Base-by-base conservation (phyloP, 2,888 invertebrate species). In the Axea sp. region DNA sequence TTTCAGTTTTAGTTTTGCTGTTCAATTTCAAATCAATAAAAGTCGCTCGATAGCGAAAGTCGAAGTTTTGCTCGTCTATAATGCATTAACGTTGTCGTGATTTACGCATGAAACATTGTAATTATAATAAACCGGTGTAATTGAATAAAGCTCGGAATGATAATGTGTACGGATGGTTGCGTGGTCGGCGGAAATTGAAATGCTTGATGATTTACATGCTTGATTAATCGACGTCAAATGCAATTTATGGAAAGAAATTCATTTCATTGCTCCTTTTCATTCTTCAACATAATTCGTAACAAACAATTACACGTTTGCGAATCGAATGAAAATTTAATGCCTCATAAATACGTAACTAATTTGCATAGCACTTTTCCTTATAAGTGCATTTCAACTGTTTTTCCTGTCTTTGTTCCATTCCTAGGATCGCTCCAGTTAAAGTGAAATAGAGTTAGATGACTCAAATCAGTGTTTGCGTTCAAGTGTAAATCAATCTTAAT, bases 171-270 rank as follows among this genome's bases (percentile, higher is more conserved):
- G 30, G 37, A 17, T 35, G 39, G 43, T 43, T 64, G 53, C 53
- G 64, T 19, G 53, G 64, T 28, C 64, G 19, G 1, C 43, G 43
- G 53, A 64, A 53, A 64, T 53, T 53, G 53, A 41, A 62, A 62
- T 30, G 47, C 60, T 39, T 17, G 15, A 49, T 31, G 49, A 62
- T 53, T 64, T 64, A 28, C 26, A 64, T 4, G 64, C 12, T 45
- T 53, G 43, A 43, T 53, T 64, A 64, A 53, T 51, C 8, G 41
- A 62, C 47, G 41, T 41, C 39, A 9, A 14, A 8, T 7, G 9
- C 39, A 31, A 49, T 41, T 31, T 41, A 19, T 33, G 8, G 19
- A 31, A 19, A 57, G 57, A 30, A 19, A 55, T 55, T 33, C 30
- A 22, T 26, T 53, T 28, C 17, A 1, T 14, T 1, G 6, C 7